phyloP scores from a whole-genome alignment of 2,113 vertebrate genomes.

The Pluvianellus socialis region DNA sequence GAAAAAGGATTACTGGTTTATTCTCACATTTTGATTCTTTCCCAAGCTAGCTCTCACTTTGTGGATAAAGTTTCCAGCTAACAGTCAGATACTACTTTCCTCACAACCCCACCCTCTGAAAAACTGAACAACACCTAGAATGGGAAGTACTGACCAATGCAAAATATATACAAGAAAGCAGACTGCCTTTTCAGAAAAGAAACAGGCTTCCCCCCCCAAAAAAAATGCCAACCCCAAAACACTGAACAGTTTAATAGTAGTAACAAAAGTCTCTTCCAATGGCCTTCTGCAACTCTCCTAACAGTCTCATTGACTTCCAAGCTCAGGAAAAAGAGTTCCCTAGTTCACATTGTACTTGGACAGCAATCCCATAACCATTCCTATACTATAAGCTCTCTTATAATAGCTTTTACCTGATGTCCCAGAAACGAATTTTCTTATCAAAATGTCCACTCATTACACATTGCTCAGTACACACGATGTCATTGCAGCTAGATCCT shows the following conservation, averaged over 20 bases:
- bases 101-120: background rate
- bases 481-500: conserved; percentile 97
- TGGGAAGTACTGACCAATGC: background rate
- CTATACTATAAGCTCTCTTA: background rate
- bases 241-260: background rate
- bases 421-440: conserved; percentile 99
- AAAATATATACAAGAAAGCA: background rate
- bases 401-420: conserved; percentile 85
- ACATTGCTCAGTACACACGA: conserved; percentile 97
- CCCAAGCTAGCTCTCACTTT: background rate
- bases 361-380: background rate
- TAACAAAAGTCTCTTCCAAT: background rate
- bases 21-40: background rate
- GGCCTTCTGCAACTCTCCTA: background rate
- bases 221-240: background rate
- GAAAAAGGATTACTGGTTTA: background rate
- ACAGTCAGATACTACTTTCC: background rate
- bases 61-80: background rate
- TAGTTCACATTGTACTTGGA: background rate
- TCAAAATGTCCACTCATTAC: conserved; percentile 99
- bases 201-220: accelerated
- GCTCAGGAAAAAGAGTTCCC: background rate
- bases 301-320: background rate
- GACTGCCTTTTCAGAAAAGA: background rate
- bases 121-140: background rate